phyloP scores from a whole-genome alignment of 1,140 invertebrate genomes.

The Apis mellifera region DNA sequence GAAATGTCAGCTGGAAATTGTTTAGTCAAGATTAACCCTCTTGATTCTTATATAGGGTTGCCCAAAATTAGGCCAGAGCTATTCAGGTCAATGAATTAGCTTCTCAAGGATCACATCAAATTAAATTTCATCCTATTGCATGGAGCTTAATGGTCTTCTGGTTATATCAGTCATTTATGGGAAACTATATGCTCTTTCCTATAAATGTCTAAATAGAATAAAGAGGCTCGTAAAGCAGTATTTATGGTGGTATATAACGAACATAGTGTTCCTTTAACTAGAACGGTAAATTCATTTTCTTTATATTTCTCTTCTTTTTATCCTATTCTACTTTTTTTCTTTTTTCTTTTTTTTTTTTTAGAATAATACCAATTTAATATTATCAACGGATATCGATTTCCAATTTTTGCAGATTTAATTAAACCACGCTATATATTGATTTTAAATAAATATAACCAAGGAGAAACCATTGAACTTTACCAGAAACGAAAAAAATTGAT shows the following conservation, averaged over 20 bases:
- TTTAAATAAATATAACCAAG: background rate
- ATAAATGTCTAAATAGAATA: background rate
- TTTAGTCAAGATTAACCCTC: conserved; percentile 1
- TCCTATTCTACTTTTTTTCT: background rate
- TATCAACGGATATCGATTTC: background rate
- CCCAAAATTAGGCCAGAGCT: conserved; percentile 48
- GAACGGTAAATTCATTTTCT: background rate
- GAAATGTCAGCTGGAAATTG: background rate
- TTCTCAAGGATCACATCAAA: conserved; percentile 38
- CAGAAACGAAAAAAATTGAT: background rate
- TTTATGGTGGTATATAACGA: too few species aligned
- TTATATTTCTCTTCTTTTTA: background rate
- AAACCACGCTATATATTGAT: background rate
- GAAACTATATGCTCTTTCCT: background rate
- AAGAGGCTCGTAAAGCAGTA: background rate
- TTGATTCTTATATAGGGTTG: conserved; percentile 37
- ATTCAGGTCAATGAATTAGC: conserved; percentile 47
- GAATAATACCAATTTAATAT: background rate
- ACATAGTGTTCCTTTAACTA: too few species aligned
- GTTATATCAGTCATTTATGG: conserved; percentile 12
- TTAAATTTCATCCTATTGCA: conserved; percentile 34
- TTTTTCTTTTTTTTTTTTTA: background rate
- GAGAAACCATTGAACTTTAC: background rate
- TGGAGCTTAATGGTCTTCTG: conserved; percentile 10
- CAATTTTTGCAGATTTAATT: background rate